Conservation (phyloP, 2,888 invertebrate genomes). For the Idaea straminata region DNA sequence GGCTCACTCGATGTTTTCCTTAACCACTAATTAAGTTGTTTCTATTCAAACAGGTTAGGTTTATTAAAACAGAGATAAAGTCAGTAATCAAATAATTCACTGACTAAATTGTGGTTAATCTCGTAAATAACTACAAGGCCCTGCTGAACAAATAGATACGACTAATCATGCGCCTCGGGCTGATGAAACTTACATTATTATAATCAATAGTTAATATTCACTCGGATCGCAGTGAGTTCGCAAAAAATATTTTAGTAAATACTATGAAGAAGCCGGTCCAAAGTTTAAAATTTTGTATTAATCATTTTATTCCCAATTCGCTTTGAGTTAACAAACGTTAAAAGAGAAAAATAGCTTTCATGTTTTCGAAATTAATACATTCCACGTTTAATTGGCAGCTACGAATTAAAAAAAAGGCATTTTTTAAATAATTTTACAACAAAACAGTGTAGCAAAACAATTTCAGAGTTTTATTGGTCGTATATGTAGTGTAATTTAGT, state of each 20-base stretch:
- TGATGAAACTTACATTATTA: no score
- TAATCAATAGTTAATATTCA: no score
- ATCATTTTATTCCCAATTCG: neutral
- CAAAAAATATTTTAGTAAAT: no score
- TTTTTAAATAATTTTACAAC: neutral
- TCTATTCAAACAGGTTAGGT: neutral
- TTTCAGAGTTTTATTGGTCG: neutral
- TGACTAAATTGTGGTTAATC: neutral
- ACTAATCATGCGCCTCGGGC: no score
- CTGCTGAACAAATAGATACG: no score
- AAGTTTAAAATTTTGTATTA: neutral
- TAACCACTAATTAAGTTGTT: slow-evolving; percentile 1
- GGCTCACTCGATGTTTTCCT: neutral
- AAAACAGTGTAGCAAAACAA: neutral
- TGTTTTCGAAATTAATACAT: neutral
- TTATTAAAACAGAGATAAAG: neutral
- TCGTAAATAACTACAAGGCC: neutral
- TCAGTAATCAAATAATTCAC: neutral
- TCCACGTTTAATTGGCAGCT: neutral
- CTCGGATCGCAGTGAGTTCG: no score
- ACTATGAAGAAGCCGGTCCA: neutral
- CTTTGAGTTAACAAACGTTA: neutral
- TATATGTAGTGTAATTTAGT: slow-evolving; percentile 2
- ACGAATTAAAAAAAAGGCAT: neutral
- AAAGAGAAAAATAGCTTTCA: neutral